Evolutionary conservation across 2,797 vertebrate species (phyloP).

Genomic region (Pipistrellus nathusii): DNA sequence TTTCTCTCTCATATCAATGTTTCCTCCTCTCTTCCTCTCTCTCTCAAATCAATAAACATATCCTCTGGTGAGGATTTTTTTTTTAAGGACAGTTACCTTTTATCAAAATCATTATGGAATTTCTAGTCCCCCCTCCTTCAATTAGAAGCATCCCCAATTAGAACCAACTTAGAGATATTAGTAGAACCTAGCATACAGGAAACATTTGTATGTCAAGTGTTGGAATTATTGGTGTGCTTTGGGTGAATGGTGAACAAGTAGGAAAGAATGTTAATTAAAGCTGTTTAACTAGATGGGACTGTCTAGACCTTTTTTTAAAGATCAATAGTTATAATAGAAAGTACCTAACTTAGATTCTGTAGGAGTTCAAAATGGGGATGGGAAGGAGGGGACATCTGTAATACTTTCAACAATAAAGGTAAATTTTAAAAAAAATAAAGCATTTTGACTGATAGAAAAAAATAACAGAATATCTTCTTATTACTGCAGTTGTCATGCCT

Average conservation of each 20-base stretch:
- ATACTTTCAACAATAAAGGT: no score
- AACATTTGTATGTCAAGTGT: background rate
- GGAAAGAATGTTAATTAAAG: conserved; percentile 48
- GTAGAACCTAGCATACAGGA: background rate
- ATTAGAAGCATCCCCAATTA: background rate
- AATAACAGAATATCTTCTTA: conserved; percentile 32
- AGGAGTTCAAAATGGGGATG: conserved; percentile 23
- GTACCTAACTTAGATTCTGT: background rate
- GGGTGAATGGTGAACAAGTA: background rate
- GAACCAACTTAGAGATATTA: background rate
- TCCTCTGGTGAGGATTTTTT: background rate
- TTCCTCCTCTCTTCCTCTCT: background rate
- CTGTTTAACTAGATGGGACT: background rate
- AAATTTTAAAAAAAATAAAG: no score
- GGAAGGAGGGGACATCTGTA: no score
- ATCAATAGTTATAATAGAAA: background rate
- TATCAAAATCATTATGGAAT: conserved; percentile 40
- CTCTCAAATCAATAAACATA: background rate
- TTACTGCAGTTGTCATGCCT: conserved; percentile 25
- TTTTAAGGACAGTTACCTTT: conserved; percentile 14
- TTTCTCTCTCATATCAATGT: background rate
- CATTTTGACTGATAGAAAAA: no score
- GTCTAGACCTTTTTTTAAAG: background rate
- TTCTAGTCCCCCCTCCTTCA: background rate
- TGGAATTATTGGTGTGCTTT: conserved; percentile 30